phyloP scores from a whole-genome alignment of 2,113 vertebrate species.

The Nothocercus julius region DNA sequence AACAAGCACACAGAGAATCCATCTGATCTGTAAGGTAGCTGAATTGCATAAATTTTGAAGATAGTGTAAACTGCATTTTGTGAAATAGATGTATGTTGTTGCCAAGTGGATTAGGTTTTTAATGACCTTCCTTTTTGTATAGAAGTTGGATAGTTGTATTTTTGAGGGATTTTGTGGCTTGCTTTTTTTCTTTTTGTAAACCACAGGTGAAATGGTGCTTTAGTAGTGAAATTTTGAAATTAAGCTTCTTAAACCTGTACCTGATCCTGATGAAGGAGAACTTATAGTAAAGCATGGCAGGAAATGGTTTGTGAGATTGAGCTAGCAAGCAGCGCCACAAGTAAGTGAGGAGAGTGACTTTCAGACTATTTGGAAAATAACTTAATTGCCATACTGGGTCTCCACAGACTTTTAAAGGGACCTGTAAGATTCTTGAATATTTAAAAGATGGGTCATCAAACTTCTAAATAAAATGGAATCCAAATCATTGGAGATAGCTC shows the following conservation, averaged over 20 bases:
- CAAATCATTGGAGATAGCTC: not conserved
- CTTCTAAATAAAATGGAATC: not conserved
- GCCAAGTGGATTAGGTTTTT: not conserved
- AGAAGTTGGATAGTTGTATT: not conserved
- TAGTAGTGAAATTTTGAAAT: not conserved
- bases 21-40: not conserved
- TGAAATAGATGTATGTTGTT: not conserved
- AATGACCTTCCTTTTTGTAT: not conserved
- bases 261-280: conserved; percentile 6
- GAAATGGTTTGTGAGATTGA: conserved; percentile 24
- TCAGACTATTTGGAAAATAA: not conserved
- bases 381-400: not conserved
- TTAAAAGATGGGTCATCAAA: not conserved
- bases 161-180: not conserved
- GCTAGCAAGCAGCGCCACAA: not conserved
- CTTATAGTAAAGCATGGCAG: conserved; percentile 23
- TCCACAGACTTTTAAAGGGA: not conserved
- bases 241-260: not conserved
- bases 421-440: not conserved
- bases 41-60: not conserved
- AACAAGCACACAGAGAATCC: not conserved
- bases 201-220: not conserved
- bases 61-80: not conserved
- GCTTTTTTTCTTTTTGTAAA: not conserved
- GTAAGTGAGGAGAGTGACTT: not conserved